Conservation (phyloP, 2,888 invertebrate species). For the Auanema sp. region DNA sequence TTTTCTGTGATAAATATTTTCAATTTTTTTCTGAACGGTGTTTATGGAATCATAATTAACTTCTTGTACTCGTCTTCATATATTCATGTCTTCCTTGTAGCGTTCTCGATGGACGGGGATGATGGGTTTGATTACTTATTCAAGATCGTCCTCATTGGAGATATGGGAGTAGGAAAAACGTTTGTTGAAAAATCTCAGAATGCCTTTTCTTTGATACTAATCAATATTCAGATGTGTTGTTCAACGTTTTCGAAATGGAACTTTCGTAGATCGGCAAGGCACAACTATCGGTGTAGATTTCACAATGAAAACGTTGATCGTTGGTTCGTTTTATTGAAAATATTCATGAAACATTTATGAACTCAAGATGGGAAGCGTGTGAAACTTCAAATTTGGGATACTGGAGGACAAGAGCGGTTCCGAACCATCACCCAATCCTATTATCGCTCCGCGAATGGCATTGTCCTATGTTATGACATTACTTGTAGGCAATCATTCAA, state of each 20-base stretch:
- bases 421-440: constrained; percentile 85
- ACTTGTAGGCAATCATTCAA: constrained; percentile 88
- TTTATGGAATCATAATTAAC: not conserved
- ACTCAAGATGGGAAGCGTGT: constrained; percentile 82
- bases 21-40: not conserved
- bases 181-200: constrained; percentile 73
- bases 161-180: constrained; percentile 65
- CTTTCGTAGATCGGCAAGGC: constrained; percentile 89
- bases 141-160: constrained; percentile 62
- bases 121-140: constrained; percentile 74
- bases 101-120: constrained; percentile 60
- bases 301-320: constrained; percentile 92
- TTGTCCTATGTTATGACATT: constrained; percentile 94
- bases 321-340: constrained; percentile 69
- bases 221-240: constrained; percentile 75
- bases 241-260: constrained; percentile 91
- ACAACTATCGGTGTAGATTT: constrained; percentile 97
- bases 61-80: no score
- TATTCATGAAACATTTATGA: constrained; percentile 1
- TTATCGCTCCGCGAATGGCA: constrained; percentile 86
- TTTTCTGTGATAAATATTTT: not conserved
- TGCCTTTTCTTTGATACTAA: not conserved
- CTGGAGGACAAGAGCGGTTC: constrained; percentile 86
- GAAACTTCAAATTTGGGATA: constrained; percentile 93
- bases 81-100: not conserved